Evolutionary conservation across 64 coral and sea anemone genomes (phyloP).

Genomic region (Montipora capricornis): DNA sequence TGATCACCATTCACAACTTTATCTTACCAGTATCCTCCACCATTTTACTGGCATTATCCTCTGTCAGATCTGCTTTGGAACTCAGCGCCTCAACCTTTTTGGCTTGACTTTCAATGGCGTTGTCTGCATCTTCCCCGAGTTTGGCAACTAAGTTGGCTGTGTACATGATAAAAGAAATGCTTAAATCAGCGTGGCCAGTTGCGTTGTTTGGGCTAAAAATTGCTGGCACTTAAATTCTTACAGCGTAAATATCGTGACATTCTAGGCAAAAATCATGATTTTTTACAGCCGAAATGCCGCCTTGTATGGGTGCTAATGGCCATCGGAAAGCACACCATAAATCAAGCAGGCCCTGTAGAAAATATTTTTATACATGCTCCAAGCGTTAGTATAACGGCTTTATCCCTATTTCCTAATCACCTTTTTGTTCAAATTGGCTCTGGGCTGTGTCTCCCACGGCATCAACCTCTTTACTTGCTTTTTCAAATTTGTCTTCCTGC

Average conservation of each 20-base stretch:
- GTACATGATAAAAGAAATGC: not conserved
- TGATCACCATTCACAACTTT: not conserved
- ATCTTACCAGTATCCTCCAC: slow-evolving; percentile 56
- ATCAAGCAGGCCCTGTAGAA: no score
- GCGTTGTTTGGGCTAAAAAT: no score
- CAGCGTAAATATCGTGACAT: no score
- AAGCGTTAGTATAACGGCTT: no score
- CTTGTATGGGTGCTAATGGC: no score
- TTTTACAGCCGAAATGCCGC: no score
- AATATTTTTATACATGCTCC: no score
- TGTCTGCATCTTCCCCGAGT: slow-evolving; percentile 27
- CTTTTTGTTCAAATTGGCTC: slow-evolving; percentile 23
- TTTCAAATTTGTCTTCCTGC: slow-evolving; percentile 68
- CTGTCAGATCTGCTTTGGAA: not conserved
- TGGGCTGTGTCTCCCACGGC: slow-evolving; percentile 35
- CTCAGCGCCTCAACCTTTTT: slow-evolving; percentile 3
- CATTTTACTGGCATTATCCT: slow-evolving; percentile 20
- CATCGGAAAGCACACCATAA: no score
- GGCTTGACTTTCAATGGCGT: slow-evolving; percentile 16
- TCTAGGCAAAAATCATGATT: no score
- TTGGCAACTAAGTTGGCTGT: slow-evolving; percentile 24
- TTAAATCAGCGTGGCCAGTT: no score
- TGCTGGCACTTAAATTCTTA: no score
- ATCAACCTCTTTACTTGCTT: slow-evolving; percentile 55
- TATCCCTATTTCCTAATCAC: not conserved